phyloP scores from a whole-genome alignment of 2,888 invertebrate species.

The Tetropium fuscum region DNA sequence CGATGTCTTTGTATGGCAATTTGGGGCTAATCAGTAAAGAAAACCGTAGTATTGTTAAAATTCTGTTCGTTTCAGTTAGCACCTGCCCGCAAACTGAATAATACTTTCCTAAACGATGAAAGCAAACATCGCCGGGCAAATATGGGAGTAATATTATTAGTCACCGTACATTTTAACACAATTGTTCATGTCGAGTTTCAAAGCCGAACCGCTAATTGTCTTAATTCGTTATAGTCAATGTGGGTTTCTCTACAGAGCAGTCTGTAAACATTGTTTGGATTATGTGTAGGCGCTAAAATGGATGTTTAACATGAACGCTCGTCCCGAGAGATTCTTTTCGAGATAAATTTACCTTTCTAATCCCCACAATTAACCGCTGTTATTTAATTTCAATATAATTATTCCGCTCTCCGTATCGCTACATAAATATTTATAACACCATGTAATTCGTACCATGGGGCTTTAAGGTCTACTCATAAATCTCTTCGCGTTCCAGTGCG shows the following conservation, averaged over 20 bases:
- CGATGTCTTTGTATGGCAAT: background rate
- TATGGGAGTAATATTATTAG: constrained; percentile 46
- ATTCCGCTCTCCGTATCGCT: constrained; percentile 1
- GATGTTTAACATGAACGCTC: constrained; percentile 38
- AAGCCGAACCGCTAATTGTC: constrained; percentile 59
- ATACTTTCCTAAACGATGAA: constrained; percentile 35
- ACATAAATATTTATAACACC: background rate
- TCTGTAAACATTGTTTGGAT: constrained; percentile 53
- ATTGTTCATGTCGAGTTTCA: constrained; percentile 53
- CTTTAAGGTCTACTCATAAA: background rate
- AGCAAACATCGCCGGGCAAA: constrained; percentile 33
- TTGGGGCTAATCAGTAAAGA: constrained; percentile 9
- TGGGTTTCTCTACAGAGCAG: constrained; percentile 52
- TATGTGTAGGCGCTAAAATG: constrained; percentile 44
- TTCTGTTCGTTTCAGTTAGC: constrained; percentile 16
- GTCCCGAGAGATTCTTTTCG: constrained; percentile 11
- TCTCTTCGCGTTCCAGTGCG: background rate
- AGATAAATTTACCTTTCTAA: constrained; percentile 26
- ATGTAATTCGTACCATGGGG: background rate
- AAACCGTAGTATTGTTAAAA: constrained; percentile 23
- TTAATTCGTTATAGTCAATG: constrained; percentile 59
- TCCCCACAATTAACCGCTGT: constrained; percentile 11
- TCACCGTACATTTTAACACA: constrained; percentile 50
- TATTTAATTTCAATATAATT: constrained; percentile 12
- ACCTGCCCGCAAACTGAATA: constrained; percentile 32